Conservation (phyloP, 2,888 invertebrate species). For the Pyrrhosoma nymphula region DNA sequence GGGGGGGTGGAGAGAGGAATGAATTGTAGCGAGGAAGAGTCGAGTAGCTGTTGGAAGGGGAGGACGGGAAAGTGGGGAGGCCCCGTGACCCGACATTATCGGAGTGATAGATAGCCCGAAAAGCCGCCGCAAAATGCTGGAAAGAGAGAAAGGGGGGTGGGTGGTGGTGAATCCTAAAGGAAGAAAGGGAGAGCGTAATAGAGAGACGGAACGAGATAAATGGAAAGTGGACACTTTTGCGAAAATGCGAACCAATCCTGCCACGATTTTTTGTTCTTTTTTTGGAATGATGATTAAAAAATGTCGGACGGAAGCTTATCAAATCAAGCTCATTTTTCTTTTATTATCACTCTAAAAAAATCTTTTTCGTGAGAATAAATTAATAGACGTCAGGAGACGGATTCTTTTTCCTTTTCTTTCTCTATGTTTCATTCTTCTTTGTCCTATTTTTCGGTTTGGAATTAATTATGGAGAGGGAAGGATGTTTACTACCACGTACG, state of each 20-base stretch:
- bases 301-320: background rate
- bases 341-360: background rate
- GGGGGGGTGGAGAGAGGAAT: background rate
- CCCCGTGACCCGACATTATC: background rate
- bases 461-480: no score
- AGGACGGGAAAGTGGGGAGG: background rate
- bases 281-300: background rate
- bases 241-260: background rate
- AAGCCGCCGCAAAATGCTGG: background rate
- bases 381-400: no score
- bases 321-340: conserved; percentile 19
- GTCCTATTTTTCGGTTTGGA: no score
- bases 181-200: conserved; percentile 2
- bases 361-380: background rate
- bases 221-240: background rate
- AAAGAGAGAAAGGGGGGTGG: background rate
- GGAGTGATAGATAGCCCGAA: conserved; percentile 21
- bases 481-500: no score
- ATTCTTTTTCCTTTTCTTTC: background rate
- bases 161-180: background rate
- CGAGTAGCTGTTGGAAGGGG: background rate
- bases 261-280: background rate
- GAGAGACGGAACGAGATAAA: conserved; percentile 24
- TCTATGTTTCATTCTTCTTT: background rate
- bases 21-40: conserved; percentile 30